phyloP scores from a whole-genome alignment of 2,888 invertebrate genomes.

The Zaprionus lineosus region DNA sequence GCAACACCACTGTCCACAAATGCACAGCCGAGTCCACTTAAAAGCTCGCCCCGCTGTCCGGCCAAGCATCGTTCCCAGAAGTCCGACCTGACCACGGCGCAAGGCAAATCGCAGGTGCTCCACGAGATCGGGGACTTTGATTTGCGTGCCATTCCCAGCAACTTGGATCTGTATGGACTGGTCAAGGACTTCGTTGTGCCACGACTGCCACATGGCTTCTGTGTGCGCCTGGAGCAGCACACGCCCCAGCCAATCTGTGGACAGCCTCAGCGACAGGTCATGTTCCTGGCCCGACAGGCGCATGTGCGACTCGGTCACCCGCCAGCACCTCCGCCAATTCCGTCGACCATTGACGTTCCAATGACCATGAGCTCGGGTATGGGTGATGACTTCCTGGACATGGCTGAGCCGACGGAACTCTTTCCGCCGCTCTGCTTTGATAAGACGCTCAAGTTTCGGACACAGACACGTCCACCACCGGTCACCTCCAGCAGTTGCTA shows the following conservation, averaged over 20 bases:
- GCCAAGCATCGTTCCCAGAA: constrained; percentile 69
- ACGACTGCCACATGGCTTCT: constrained; percentile 81
- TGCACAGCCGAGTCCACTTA: constrained; percentile 72
- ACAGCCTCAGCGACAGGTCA: constrained; percentile 43
- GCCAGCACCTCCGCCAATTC: background rate
- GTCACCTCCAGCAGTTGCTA: constrained; percentile 49
- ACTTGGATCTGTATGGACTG: constrained; percentile 80
- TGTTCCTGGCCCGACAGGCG: constrained; percentile 70
- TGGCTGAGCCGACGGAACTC: constrained; percentile 78
- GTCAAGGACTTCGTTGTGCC: constrained; percentile 81
- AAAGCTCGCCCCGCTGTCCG: constrained; percentile 74
- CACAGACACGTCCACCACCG: constrained; percentile 16
- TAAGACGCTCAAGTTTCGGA: constrained; percentile 76
- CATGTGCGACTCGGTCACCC: constrained; percentile 58
- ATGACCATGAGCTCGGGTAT: constrained; percentile 62
- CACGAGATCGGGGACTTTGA: constrained; percentile 81
- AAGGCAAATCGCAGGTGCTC: constrained; percentile 42
- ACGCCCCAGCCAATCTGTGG: constrained; percentile 40
- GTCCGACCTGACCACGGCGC: constrained; percentile 38
- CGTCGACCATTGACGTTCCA: too few species aligned
- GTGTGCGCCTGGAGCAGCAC: constrained; percentile 71
- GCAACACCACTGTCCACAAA: constrained; percentile 66
- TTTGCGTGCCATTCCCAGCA: constrained; percentile 79
- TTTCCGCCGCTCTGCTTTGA: constrained; percentile 76
- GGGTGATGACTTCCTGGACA: constrained; percentile 72